A percentile compares a stretch with the other conserved stretches of the same genome.
Evolutionary conservation across 2,888 invertebrate genomes (phyloP).

Genomic region (Nomada fucata): DNA sequence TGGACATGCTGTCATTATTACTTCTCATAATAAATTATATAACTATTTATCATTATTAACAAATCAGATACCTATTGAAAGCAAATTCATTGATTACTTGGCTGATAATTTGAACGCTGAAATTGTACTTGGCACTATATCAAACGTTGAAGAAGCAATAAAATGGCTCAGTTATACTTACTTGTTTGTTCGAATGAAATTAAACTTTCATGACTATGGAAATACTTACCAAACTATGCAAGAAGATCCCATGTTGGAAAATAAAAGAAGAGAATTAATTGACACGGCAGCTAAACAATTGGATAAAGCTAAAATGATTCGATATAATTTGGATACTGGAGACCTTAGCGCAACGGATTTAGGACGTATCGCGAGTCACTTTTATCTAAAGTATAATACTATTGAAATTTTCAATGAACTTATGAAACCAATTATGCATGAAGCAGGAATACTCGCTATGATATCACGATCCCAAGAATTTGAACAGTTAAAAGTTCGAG

Average conservation of each 20-base stretch:
- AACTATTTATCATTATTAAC: constrained; percentile 97
- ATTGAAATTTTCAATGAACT: constrained; percentile 96
- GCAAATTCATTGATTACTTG: constrained; percentile 95
- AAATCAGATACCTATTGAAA: constrained; percentile 99
- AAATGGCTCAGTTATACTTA: constrained; percentile 99
- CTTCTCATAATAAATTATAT: constrained; percentile 94
- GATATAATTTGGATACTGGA: constrained; percentile 94
- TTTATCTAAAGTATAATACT: constrained; percentile 98
- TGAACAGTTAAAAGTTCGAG: constrained; percentile 97
- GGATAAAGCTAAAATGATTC: constrained; percentile 97
- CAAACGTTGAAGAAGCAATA: constrained; percentile 97
- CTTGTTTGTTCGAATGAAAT: constrained; percentile 95
- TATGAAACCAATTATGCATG: constrained; percentile 92
- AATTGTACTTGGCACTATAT: constrained; percentile 96
- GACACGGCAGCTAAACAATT: constrained; percentile 92
- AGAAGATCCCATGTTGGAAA: constrained; percentile 92
- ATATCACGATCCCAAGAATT: constrained; percentile 97
- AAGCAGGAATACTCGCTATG: constrained; percentile 94
- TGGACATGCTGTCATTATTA: constrained; percentile 98
- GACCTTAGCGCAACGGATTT: constrained; percentile 94
- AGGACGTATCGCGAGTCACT: constrained; percentile 98
- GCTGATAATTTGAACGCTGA: constrained; percentile 99
- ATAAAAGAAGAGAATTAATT: constrained; percentile 91
- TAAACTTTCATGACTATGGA: constrained; percentile 93
- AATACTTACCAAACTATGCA: constrained; percentile 87